Base-by-base conservation (phyloP, 2,888 invertebrate genomes). In the Invenusta paracnida region DNA sequence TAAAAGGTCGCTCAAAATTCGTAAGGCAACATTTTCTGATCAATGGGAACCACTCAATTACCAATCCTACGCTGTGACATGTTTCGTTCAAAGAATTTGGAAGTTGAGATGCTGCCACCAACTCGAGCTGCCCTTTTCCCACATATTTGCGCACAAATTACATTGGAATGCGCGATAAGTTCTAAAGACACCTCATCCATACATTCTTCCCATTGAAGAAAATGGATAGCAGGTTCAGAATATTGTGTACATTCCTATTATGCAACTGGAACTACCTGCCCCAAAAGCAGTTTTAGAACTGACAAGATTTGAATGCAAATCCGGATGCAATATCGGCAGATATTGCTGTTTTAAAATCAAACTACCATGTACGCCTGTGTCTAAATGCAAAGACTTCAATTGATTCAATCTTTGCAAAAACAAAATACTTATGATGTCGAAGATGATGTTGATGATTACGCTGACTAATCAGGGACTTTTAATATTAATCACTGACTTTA, bases 11-110 rank as follows among this genome's bases (percentile, higher is more conserved):
- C 11, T 13, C 5, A 73, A 73, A 73, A 73, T 73, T 73, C 27
- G 73, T 5, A 73, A 23, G n/a, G 73, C 73, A 73, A 73, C 5
- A 23, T 73, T 73, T 73, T 5, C 73, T 73, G 73, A 13, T 73
- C 27, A 73, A 73, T 48, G 48, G 48, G 48, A 48, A 17, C 48
- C 48, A 48, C 48, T 48, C 5, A 48, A 48, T 73, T 73, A 23
- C 23, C 27, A 73, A 73, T 73, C 27, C 73, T 73, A 73, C 73
- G 73, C 25, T 73, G 73, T 5, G 73, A 73, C 73, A 13, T 73
- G 73, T 73, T 73, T 73, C 73, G 73, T 73, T 73, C 73, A 73
- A 73, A 73, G 73, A 73, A 73, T 73, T 73, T 73, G 27, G 73
- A 73, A 73, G 73, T 5, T 73, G 27, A 73, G 27, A 73, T 23